These are phyloP conservation scores for Ptychochromis oligacanthus DNA, from an alignment of 2,113 vertebrate genomes.

Conservation along the genomic window DNA sequence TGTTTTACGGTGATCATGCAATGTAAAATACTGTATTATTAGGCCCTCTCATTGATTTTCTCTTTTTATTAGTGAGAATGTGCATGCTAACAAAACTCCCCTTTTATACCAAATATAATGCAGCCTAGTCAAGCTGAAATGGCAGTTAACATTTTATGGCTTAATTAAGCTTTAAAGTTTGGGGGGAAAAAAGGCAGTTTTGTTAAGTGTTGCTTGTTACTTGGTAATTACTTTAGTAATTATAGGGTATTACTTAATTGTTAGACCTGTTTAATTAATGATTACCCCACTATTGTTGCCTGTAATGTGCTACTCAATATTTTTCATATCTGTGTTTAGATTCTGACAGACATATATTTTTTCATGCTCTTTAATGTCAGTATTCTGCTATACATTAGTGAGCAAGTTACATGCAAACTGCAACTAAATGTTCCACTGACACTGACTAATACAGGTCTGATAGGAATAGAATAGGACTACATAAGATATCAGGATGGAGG, in stretches of 20 bases:
- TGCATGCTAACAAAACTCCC: neutral
- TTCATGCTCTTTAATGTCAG: neutral
- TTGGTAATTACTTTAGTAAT: neutral
- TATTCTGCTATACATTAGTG: neutral
- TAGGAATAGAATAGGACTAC: neutral
- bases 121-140: neutral
- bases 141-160: neutral
- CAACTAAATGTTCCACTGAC: neutral
- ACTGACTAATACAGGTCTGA: neutral
- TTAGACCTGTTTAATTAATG: neutral
- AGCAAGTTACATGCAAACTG: neutral
- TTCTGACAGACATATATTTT: neutral
- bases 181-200: neutral
- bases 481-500: neutral
- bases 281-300: neutral
- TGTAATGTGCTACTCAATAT: neutral
- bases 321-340: neutral
- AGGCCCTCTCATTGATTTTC: neutral
- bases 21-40: neutral
- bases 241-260: neutral
- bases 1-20: neutral
- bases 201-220: neutral
- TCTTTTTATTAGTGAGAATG: neutral
- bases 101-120: neutral
- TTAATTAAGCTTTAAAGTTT: neutral